phyloP scores from a whole-genome alignment of 2,113 vertebrate species.

The Rhinopomastus cyanomelas region DNA sequence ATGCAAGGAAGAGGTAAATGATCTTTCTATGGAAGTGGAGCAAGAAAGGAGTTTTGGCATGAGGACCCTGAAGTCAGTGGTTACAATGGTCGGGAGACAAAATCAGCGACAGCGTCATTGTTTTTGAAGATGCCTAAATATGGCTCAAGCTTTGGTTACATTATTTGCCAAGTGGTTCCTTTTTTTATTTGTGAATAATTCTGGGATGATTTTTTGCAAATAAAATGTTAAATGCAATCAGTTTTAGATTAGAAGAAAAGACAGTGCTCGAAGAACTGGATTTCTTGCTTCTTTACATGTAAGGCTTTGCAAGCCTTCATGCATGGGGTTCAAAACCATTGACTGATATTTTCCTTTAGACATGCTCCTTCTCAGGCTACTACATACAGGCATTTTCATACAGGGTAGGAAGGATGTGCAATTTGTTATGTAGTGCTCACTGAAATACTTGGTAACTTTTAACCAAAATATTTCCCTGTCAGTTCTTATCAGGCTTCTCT shows the following conservation, averaged over 20 bases:
- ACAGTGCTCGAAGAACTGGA: neutral
- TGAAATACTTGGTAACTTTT: neutral
- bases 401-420: neutral
- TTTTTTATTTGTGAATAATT: neutral
- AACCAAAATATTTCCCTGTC: neutral
- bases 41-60: neutral
- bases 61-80: neutral
- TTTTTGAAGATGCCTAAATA: neutral
- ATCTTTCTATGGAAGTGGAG: neutral
- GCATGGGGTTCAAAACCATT: neutral
- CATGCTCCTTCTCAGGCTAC: neutral
- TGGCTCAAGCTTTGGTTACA: neutral
- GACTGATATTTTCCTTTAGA: conserved; percentile 7
- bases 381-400: neutral
- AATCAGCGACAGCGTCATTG: neutral
- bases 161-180: neutral
- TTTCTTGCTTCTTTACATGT: neutral
- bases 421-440: neutral
- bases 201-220: neutral
- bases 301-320: neutral
- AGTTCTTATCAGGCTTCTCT: neutral
- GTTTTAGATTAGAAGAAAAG: neutral
- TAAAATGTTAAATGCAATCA: neutral
- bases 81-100: neutral
- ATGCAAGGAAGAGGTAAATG: neutral